A percentile compares a stretch with the other conserved stretches of the same genome.
These are phyloP conservation scores for Mormyrops boulengeri DNA, from an alignment of 2,797 vertebrate genomes.

Conservation along the genomic window DNA sequence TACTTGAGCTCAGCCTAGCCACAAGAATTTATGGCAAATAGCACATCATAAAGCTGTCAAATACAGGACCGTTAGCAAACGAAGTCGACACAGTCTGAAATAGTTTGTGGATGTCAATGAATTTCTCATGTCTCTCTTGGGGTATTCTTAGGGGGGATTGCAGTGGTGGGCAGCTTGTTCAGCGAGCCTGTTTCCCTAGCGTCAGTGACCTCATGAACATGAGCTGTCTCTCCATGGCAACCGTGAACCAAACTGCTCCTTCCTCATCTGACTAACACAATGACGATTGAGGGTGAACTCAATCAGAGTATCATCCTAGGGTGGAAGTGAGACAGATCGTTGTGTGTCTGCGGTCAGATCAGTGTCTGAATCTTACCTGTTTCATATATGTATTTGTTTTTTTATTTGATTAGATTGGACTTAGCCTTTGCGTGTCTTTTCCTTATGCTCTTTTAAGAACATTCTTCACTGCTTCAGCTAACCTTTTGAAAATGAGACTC, in stretches of 20 bases:
- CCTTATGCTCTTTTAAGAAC: background rate
- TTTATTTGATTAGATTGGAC: background rate
- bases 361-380: background rate
- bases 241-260: conserved; percentile 22
- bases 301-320: background rate
- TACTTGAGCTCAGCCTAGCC: conserved; percentile 13
- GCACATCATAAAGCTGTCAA: conserved; percentile 39
- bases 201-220: conserved; percentile 34
- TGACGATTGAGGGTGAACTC: background rate
- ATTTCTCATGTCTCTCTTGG: conserved; percentile 43
- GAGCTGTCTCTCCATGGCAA: conserved; percentile 28
- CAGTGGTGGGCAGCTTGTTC: conserved; percentile 39
- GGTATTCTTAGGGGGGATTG: conserved; percentile 25
- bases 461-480: background rate
- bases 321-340: background rate
- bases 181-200: conserved; percentile 36
- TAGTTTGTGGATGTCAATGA: conserved; percentile 39
- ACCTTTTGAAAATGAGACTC: conserved; percentile 17
- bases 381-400: background rate
- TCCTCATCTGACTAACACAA: conserved; percentile 20
- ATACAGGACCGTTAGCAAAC: conserved; percentile 33
- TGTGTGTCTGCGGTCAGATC: background rate
- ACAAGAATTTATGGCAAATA: conserved; percentile 32
- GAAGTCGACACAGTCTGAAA: conserved; percentile 40
- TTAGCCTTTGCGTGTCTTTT: background rate